phyloP scores from a whole-genome alignment of 2,113 vertebrate species.

The Calcarius ornatus region DNA sequence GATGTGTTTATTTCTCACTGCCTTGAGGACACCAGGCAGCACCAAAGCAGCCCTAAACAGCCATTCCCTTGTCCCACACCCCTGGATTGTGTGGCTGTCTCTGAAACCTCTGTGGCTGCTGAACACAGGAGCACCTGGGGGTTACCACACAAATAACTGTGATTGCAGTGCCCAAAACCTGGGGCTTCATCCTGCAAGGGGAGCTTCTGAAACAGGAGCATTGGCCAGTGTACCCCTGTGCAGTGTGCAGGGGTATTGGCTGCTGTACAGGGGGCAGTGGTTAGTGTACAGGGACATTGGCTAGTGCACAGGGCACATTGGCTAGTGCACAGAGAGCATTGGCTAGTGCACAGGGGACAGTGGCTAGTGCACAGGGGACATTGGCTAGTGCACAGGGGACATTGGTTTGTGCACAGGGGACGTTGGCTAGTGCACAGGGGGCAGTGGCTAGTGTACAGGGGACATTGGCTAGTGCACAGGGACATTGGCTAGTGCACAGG shows the following conservation, averaged over 20 bases:
- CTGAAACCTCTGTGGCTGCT: background rate
- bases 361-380: background rate
- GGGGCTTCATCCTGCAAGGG: background rate
- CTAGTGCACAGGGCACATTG: background rate
- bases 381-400: background rate
- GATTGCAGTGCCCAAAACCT: background rate
- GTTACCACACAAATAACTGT: too few relatives aligned
- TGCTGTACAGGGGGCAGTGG: background rate
- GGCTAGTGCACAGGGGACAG: fast-evolving
- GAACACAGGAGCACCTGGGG: background rate
- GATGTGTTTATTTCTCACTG: background rate
- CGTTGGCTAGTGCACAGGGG: background rate
- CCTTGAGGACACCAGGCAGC: background rate
- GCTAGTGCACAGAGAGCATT: background rate
- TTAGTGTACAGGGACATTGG: background rate
- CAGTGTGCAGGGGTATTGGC: fast-evolving
- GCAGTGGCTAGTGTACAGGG: background rate
- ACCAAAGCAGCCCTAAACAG: background rate
- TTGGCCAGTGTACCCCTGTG: background rate
- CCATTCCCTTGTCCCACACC: background rate
- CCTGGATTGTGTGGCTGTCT: background rate
- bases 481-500: background rate
- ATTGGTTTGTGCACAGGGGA: background rate
- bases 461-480: background rate
- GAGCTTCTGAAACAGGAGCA: background rate